Evolutionary conservation across 1,140 invertebrate genomes (phyloP), one percentile per base, ranked within the genome.

Genomic region (Delia radicum): DNA sequence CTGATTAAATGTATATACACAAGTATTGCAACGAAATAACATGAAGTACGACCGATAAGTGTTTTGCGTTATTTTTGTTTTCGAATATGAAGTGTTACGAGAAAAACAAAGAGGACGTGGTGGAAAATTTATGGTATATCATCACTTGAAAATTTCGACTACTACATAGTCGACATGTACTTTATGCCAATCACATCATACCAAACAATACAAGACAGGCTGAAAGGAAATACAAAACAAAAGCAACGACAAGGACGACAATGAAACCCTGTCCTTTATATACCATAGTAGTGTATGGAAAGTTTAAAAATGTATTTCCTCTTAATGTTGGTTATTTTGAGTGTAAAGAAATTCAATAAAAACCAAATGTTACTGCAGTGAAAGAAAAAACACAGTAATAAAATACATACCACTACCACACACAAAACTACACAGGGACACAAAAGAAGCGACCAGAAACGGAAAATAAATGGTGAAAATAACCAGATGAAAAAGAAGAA

Each of bases 301-400:
- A 31, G 37, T 21, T 33, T 69, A 33, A 33, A 69, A 13, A 13
- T 69, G 33, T 29, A 69, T 33, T 33, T 69, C 29, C 65, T 31
- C 15, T 33, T 33, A 29, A 21, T 31, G 29, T 24, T 26, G 24
- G 28, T 33, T 6, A 3, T 18, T 21, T 18, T 29, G 31, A 31
- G 27, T 3, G 15, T 33, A 69, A 69, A 31, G 33, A 21, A 33
- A 33, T 33, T 69, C 29, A 37, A 69, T 37, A 69, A 69, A 69
- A 69, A 69, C 65, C 29, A 69, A 69, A 69, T 69, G 29, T 69
- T 69, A 69, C 29, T 69, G n/a, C 65, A 69, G 29, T 33, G 18
- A 33, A 69, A 33, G n/a, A 69, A 33, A 69, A 33, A 69, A 15
- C 62, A 18, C 48, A 67, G 65, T 29, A 69, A 69, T 69, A 69